These are phyloP conservation scores for Penaeus chinensis DNA, from an alignment of 1,140 invertebrate species.

Conservation along the genomic window DNA sequence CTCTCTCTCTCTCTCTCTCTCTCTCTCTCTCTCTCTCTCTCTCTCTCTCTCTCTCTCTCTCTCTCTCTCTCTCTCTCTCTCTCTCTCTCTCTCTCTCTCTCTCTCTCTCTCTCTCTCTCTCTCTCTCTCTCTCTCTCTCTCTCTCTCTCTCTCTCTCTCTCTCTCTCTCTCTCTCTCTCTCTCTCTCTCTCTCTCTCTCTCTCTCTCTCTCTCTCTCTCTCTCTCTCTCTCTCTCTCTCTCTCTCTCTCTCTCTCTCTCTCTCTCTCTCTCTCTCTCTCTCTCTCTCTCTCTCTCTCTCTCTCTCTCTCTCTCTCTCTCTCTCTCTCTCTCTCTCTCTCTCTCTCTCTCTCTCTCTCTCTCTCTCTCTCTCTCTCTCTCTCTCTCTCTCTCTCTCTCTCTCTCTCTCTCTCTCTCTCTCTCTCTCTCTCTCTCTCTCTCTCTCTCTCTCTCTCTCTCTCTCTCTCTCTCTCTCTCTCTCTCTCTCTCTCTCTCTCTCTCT, in stretches of 20 bases:
- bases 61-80: neutral
- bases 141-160: neutral
- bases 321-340: neutral
- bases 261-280: neutral
- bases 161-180: neutral
- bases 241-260: neutral
- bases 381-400: neutral
- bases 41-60: neutral
- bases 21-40: neutral
- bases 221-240: neutral
- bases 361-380: neutral
- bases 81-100: neutral
- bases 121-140: neutral
- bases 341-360: neutral
- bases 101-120: neutral
- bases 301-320: neutral
- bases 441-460: neutral
- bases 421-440: constrained; percentile 10
- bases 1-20: neutral
- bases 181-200: neutral
- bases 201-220: neutral
- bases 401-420: constrained; percentile 31
- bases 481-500: too few species aligned
- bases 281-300: neutral
- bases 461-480: neutral